Base-by-base conservation (phyloP, 2,113 vertebrate genomes). In the Aspidoscelis tigris region DNA sequence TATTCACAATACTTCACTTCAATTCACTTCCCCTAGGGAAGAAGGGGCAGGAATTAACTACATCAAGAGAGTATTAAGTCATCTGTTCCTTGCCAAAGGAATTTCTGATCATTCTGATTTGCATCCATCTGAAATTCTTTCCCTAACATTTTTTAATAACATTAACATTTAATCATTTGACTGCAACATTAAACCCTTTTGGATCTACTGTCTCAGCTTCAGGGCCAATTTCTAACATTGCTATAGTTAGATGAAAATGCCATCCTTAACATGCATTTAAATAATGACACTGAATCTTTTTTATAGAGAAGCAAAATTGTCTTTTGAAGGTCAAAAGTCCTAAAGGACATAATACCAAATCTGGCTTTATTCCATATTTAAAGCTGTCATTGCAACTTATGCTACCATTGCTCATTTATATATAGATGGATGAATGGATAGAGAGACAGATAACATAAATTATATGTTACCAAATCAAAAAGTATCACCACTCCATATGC, bases 11-110 rank as follows among this genome's bases (percentile, higher is more conserved):
- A 16, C 26, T 73, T 89, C 77, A 39, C 43, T 44, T 76, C 61
- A 88, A 88, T 83, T 87, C 81, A 79, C 80, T 86, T 33, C 58
- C 77, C 61, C 88, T 61, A 68, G 50, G 50, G 83, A 78, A 9
- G 26, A 72, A 64, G 10, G 43, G 26, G n/a, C 55, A 65, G 66
- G 76, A 33, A 47, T 68, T 33, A 68, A 14, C 61, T 73, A 73
- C n/a, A 82, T 68, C 74, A 68, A 74, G 41, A 78, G 61, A 69
- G 65, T 58, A 75, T 82, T 82, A 75, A 78, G 76, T 53, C 65
- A 70, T 53, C 75, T 53, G 68, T 83, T 77, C 24, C 33, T 58
- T 33, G 70, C 69, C 76, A 72, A 53, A 39, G 71, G 44, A 10
- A 47, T 71, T 82, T 82, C 70, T 84, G 76, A 79, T 73, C 83